phyloP scores from a whole-genome alignment of 2,888 invertebrate species.

The Agriotes lineatus region DNA sequence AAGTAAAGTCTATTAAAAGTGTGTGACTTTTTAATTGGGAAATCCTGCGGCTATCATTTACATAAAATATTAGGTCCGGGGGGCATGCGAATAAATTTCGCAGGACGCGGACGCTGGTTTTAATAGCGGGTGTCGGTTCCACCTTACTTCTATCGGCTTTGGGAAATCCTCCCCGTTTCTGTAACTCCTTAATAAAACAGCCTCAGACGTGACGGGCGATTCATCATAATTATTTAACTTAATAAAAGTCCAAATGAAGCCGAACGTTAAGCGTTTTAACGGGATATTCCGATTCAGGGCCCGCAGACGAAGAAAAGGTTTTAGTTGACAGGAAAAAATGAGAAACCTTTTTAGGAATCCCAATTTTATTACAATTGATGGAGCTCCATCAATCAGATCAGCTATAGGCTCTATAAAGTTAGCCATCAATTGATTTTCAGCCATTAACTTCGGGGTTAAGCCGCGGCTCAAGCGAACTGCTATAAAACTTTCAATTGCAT shows the following conservation, averaged over 20 bases:
- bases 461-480: conserved; percentile 36
- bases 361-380: conserved; percentile 45
- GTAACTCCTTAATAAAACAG: not conserved
- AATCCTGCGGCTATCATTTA: conserved; percentile 26
- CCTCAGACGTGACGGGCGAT: not conserved
- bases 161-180: no score
- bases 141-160: no score
- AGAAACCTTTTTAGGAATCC: conserved; percentile 39
- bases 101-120: not conserved
- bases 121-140: not conserved
- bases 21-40: conserved; percentile 21
- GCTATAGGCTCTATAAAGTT: conserved; percentile 44
- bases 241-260: not conserved
- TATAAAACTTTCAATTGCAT: conserved; percentile 42
- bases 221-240: conserved; percentile 1
- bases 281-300: not conserved
- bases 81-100: not conserved
- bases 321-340: conserved; percentile 38
- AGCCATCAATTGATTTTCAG: conserved; percentile 45
- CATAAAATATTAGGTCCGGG: conserved; percentile 21
- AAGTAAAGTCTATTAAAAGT: conserved; percentile 9
- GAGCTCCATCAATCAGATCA: conserved; percentile 45
- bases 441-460: conserved; percentile 43
- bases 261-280: not conserved
- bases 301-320: conserved; percentile 20